A percentile compares a stretch with the other conserved stretches of the same genome.
These are phyloP conservation scores for Trichopoda pennipes DNA, from an alignment of 2,888 invertebrate genomes.

Conservation along the genomic window DNA sequence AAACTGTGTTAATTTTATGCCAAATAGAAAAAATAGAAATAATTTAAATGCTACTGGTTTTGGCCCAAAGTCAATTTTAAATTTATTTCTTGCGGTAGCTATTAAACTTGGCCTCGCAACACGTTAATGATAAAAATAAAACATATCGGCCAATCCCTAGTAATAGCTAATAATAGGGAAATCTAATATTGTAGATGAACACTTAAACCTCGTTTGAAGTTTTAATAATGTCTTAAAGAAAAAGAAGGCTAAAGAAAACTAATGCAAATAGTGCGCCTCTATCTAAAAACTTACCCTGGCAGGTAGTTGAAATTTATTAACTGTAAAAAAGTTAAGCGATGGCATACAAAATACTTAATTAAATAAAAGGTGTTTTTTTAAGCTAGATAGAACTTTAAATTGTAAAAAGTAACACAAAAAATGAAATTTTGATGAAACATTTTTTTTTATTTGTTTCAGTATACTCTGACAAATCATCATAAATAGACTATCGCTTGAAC, in stretches of 20 bases:
- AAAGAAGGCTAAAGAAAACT: not conserved
- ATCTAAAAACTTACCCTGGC: too few relatives aligned
- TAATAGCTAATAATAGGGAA: not conserved
- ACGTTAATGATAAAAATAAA: not conserved
- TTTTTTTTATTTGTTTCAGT: too few relatives aligned
- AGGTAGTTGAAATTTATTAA: too few relatives aligned
- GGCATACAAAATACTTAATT: too few relatives aligned
- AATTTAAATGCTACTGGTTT: slow-evolving; percentile 19
- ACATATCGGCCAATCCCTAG: slow-evolving; percentile 2
- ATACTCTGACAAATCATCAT: too few relatives aligned
- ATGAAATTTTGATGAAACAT: too few relatives aligned
- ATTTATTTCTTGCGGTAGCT: not conserved
- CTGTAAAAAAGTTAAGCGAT: too few relatives aligned
- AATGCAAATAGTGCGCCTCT: too few relatives aligned
- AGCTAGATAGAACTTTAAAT: too few relatives aligned
- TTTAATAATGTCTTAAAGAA: not conserved
- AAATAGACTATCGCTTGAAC: too few relatives aligned
- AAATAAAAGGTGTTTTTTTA: too few relatives aligned
- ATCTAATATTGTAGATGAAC: not conserved
- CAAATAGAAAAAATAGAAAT: not conserved
- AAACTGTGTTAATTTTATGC: slow-evolving; percentile 21
- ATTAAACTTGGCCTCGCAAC: not conserved
- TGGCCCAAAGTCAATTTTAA: slow-evolving; percentile 11
- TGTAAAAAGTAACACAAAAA: too few relatives aligned
- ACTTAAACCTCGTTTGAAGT: not conserved